A percentile compares a stretch with the other conserved stretches of the same genome.
These are phyloP conservation scores for Enoplosus armatus DNA, from an alignment of 2,797 vertebrate genomes.

Conservation along the genomic window DNA sequence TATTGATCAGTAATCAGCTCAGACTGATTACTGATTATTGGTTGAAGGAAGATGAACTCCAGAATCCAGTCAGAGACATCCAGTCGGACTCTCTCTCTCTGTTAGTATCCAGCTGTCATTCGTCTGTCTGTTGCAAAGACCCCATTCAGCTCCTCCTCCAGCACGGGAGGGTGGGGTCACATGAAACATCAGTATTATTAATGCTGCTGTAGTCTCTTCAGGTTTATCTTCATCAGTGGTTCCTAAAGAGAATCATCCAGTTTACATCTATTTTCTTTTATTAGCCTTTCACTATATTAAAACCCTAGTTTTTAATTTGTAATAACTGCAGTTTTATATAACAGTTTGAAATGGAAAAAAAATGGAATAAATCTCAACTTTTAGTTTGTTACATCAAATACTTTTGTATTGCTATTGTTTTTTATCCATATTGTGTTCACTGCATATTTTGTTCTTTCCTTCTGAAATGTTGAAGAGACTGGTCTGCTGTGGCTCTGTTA, in stretches of 20 bases:
- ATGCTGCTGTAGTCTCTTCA: not conserved
- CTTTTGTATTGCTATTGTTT: no score
- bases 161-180: not conserved
- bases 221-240: not conserved
- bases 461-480: no score
- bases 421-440: no score
- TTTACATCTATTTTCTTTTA: not conserved
- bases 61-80: not conserved
- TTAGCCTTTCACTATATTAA: not conserved
- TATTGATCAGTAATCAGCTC: not conserved
- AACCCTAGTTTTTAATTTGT: no score
- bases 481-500: no score
- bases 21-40: not conserved
- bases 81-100: constrained; percentile 36
- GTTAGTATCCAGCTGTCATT: not conserved
- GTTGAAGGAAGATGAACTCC: not conserved
- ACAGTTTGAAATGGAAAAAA: no score
- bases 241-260: not conserved
- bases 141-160: constrained; percentile 1
- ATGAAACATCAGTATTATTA: not conserved
- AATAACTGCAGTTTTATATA: no score
- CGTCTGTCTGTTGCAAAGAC: not conserved
- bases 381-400: no score
- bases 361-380: no score
- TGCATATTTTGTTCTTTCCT: no score